Evolutionary conservation across 1,140 invertebrate species (phyloP).

Genomic region (Nasonia giraulti): DNA sequence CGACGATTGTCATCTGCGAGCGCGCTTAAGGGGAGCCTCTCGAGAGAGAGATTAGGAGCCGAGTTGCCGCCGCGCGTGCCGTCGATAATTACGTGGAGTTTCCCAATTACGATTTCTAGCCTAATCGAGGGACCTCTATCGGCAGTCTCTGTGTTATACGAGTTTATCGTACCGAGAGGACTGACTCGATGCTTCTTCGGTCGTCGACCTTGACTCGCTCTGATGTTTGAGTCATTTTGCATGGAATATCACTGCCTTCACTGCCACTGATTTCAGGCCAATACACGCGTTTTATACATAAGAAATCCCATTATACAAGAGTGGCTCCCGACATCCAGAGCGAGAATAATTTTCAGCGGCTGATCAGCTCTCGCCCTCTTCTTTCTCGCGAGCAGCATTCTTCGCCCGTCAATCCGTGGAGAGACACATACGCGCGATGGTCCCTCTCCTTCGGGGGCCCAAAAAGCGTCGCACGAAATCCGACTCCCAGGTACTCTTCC

Average conservation of each 20-base stretch:
- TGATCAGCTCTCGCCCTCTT: constrained; percentile 3
- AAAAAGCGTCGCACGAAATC: constrained; percentile 44
- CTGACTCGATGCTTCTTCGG: no score
- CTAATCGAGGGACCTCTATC: not conserved
- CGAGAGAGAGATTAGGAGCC: constrained; percentile 24
- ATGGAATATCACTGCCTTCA: no score
- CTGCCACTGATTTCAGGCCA: no score
- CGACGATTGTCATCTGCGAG: constrained; percentile 47
- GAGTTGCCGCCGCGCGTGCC: constrained; percentile 36
- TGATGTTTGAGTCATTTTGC: no score
- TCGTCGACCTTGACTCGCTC: no score
- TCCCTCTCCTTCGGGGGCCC: constrained; percentile 19
- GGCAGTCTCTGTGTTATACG: no score
- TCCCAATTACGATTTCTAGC: constrained; percentile 46
- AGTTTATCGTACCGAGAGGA: no score
- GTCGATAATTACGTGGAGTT: constrained; percentile 57
- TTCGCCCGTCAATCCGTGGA: not conserved
- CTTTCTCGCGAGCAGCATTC: not conserved
- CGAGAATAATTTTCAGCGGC: no score
- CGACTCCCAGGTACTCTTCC: constrained; percentile 14
- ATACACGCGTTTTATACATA: no score
- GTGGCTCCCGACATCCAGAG: no score
- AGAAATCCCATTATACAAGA: no score
- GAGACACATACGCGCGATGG: not conserved
- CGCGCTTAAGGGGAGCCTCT: no score